These are phyloP conservation scores for Axea sp. DNA, from an alignment of 2,888 invertebrate species.

Conservation along the genomic window DNA sequence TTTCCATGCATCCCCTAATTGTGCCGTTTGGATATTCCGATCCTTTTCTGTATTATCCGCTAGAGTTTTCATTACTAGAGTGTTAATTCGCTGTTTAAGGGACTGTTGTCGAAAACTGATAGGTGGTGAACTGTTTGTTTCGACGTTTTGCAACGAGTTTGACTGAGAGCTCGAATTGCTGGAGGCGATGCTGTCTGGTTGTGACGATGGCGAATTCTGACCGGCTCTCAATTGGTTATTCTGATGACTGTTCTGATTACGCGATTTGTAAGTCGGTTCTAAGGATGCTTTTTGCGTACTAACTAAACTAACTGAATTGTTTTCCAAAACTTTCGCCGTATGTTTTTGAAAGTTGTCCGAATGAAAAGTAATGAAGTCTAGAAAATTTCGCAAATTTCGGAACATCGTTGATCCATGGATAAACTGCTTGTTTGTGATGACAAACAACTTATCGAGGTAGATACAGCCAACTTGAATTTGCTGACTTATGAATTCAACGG, in stretches of 20 bases:
- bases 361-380: no score
- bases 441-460: conserved; percentile 13
- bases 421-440: no score
- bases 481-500: conserved; percentile 12
- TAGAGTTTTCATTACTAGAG: conserved; percentile 91
- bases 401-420: no score
- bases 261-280: no score
- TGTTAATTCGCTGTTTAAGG: conserved; percentile 93
- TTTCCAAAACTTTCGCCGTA: no score
- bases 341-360: no score
- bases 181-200: conserved; percentile 63
- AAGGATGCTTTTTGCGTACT: no score
- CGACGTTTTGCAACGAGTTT: conserved; percentile 68
- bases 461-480: conserved; percentile 21
- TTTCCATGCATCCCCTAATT: conserved; percentile 87
- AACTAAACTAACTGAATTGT: no score
- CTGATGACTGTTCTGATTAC: conserved; percentile 49
- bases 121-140: conserved; percentile 72
- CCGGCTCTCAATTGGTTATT: conserved; percentile 11
- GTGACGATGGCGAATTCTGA: conserved; percentile 39
- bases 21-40: conserved; percentile 77
- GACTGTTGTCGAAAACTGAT: conserved; percentile 82
- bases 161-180: conserved; percentile 65
- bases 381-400: no score
- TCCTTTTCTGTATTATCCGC: conserved; percentile 90